phyloP scores from a whole-genome alignment of 1,140 invertebrate species.

The Calliphora vicina region DNA sequence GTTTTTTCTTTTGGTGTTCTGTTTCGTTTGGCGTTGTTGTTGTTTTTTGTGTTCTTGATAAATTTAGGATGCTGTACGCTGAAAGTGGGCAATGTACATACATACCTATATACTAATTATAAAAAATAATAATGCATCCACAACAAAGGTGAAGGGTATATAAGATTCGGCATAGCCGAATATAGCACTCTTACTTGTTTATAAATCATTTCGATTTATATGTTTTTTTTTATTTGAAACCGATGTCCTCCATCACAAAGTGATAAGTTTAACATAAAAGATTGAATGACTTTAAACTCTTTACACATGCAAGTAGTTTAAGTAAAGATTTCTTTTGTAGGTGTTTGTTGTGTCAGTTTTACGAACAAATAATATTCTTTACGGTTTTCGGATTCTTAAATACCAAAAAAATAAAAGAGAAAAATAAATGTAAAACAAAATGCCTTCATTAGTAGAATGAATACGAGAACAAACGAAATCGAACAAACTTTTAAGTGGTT shows the following conservation, averaged over 20 bases:
- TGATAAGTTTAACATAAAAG: not conserved
- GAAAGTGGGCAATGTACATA: too few species aligned
- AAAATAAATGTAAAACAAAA: conserved; percentile 40
- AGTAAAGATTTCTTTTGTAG: not conserved
- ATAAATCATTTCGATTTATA: not conserved
- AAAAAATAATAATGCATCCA: too few species aligned
- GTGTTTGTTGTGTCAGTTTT: not conserved
- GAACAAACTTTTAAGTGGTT: conserved; percentile 62
- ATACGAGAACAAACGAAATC: conserved; percentile 51
- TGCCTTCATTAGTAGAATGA: conserved; percentile 61
- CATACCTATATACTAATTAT: too few species aligned
- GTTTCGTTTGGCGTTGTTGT: too few species aligned
- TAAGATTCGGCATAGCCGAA: too few species aligned
- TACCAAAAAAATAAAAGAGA: not conserved
- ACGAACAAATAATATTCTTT: not conserved
- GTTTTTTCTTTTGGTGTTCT: too few species aligned
- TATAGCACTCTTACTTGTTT: too few species aligned
- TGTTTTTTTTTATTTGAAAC: not conserved
- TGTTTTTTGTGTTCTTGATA: too few species aligned
- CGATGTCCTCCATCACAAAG: not conserved
- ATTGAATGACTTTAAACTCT: not conserved
- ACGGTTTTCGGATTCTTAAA: not conserved
- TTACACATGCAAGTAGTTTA: not conserved
- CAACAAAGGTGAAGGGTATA: too few species aligned
- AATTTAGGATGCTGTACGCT: too few species aligned